phyloP scores from a whole-genome alignment of 2,797 vertebrate species.

The Harpagifer antarcticus region DNA sequence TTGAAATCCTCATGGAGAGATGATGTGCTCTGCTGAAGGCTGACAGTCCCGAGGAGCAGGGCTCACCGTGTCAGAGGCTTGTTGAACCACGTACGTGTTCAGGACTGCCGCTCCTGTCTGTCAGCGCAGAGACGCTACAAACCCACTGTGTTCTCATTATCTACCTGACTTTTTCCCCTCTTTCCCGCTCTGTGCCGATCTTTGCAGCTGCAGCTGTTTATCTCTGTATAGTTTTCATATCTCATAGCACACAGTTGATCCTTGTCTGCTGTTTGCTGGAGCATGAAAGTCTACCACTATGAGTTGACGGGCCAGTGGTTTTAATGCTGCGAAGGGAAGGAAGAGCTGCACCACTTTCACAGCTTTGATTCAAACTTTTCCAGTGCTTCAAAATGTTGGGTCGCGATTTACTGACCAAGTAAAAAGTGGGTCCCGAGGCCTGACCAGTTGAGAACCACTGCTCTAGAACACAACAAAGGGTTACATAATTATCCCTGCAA shows the following conservation, averaged over 20 bases:
- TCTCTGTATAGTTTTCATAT: constrained; percentile 64
- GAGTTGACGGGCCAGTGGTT: constrained; percentile 43
- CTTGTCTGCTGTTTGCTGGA: constrained; percentile 55
- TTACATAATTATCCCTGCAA: too few relatives aligned
- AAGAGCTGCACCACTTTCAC: constrained; percentile 30
- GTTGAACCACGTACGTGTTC: constrained; percentile 77
- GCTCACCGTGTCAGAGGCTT: constrained; percentile 67
- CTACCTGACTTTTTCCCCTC: constrained; percentile 47
- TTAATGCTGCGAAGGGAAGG: constrained; percentile 22
- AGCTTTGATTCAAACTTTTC: constrained; percentile 32
- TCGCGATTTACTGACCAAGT: too few relatives aligned
- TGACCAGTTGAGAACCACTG: too few relatives aligned
- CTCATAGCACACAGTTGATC: constrained; percentile 71
- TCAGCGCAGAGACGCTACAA: constrained; percentile 59
- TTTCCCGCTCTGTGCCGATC: constrained; percentile 28
- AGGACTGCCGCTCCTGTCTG: constrained; percentile 71
- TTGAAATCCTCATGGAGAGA: constrained; percentile 75
- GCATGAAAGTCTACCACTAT: constrained; percentile 56
- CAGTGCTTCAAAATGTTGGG: too few relatives aligned
- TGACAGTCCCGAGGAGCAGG: constrained; percentile 69
- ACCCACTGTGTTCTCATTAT: constrained; percentile 74
- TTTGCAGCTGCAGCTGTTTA: constrained; percentile 56
- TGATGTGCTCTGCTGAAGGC: constrained; percentile 76
- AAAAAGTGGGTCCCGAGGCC: too few relatives aligned
- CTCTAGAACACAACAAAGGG: too few relatives aligned